Percentiles rank a stretch among this genome's conserved stretches.
Conservation (phyloP, 2,797 vertebrate genomes). For the Melanotaenia trifasciata region DNA sequence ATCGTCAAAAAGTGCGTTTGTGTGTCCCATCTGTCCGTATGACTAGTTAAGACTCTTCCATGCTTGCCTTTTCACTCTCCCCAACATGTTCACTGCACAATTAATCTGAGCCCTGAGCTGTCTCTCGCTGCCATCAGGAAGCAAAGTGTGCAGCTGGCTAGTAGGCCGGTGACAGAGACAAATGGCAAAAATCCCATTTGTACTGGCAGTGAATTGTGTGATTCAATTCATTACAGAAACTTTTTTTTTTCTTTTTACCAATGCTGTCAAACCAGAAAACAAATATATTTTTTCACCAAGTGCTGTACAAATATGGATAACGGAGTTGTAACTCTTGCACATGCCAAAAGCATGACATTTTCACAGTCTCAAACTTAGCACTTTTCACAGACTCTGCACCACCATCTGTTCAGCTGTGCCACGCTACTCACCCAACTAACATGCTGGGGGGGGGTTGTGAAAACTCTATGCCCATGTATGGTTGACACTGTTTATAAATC, state of each 20-base stretch:
- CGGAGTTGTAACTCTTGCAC: slow-evolving; percentile 12
- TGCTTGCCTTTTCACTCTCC: slow-evolving; percentile 20
- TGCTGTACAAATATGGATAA: slow-evolving; percentile 8
- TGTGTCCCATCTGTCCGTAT: slow-evolving; percentile 54
- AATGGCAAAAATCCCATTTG: slow-evolving; percentile 50
- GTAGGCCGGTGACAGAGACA: slow-evolving; percentile 56
- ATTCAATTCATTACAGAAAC: slow-evolving; percentile 50
- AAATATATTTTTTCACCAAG: neutral
- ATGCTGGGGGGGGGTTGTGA: slow-evolving; percentile 44
- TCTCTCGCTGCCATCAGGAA: slow-evolving; percentile 29
- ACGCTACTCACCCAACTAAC: slow-evolving; percentile 50
- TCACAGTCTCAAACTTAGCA: slow-evolving; percentile 48
- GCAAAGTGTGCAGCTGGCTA: slow-evolving; percentile 59
- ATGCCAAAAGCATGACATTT: slow-evolving; percentile 26
- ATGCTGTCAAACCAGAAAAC: neutral
- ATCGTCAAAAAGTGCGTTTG: slow-evolving; percentile 13
- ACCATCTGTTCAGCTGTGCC: slow-evolving; percentile 71
- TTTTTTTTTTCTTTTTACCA: neutral
- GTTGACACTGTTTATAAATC: slow-evolving; percentile 17
- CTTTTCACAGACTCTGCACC: slow-evolving; percentile 58
- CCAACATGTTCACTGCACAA: slow-evolving; percentile 50
- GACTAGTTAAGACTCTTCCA: slow-evolving; percentile 14
- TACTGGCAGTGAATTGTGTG: slow-evolving; percentile 37
- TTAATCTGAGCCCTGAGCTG: slow-evolving; percentile 44
- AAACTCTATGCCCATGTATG: slow-evolving; percentile 14